Percentiles rank a stretch among this genome's conserved stretches.
Conservation (phyloP, 2,113 vertebrate species). For the Cebus imitator region DNA sequence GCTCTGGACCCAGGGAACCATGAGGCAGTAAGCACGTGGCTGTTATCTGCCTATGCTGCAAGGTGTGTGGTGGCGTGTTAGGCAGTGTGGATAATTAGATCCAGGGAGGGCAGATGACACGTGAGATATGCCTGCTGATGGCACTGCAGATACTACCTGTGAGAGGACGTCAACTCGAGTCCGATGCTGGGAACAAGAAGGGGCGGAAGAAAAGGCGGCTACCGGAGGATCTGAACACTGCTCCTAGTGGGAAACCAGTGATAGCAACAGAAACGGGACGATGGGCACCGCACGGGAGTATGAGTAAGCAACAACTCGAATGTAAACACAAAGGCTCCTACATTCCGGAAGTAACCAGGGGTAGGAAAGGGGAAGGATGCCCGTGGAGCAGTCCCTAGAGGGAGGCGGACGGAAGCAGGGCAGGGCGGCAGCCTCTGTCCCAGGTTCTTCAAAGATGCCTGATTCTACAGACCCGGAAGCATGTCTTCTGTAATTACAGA, state of each 20-base stretch:
- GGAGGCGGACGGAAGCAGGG: too few relatives aligned
- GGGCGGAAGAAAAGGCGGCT: accelerated
- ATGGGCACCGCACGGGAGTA: accelerated
- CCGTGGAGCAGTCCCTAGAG: too few relatives aligned
- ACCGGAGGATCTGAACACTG: accelerated
- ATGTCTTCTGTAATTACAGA: not conserved
- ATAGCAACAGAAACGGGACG: too few relatives aligned
- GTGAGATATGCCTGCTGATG: accelerated
- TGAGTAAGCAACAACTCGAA: accelerated
- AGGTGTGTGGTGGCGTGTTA: accelerated
- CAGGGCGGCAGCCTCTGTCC: not conserved
- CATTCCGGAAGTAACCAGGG: accelerated
- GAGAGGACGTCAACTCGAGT: not conserved
- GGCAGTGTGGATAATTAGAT: accelerated
- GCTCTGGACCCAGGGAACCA: not conserved
- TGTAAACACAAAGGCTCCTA: accelerated
- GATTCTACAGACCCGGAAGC: accelerated
- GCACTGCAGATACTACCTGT: not conserved
- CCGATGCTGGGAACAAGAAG: accelerated
- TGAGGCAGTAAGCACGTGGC: accelerated
- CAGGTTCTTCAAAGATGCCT: not conserved
- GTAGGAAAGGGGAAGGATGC: too few relatives aligned
- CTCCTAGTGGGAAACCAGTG: not conserved
- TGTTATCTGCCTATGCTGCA: too few relatives aligned
- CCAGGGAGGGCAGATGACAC: not conserved